Base-by-base conservation (phyloP, 2,797 vertebrate species). In the Percopsis omiscomaycus region DNA sequence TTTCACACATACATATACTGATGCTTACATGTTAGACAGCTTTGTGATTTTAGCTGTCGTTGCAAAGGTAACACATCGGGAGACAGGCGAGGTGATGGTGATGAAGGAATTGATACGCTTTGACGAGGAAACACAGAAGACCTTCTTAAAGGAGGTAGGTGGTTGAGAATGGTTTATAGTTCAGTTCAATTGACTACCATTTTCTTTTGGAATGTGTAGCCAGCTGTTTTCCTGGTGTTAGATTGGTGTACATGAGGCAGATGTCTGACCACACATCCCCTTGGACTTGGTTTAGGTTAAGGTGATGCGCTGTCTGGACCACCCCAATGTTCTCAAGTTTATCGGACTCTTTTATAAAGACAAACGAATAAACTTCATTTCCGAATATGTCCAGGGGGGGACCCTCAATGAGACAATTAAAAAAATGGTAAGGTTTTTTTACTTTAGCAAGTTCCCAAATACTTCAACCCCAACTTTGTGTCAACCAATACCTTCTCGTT, bases 1-100 rank as follows among this genome's bases (percentile, higher is more conserved):
- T 22, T 22, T 22, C 22, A 22, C 22, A 1, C 22, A 22, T 22
- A 22, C 22, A 22, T 22, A 22, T 22, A 22, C 22, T 22, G 22
- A 22, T 22, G 22, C 22, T 22, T 22, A 32, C 3, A 64, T 50
- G 53, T 51, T 58, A 57, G 74, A 45, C 6, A 49, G 15, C 5
- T 3, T 3, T 66, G 32, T 62, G 13, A 69, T 32, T 4, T 27
- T 32, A 70, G 3, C n/a, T 77, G 0, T 59, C 62, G 32, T 22
- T 69, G 10, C 80, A 16, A 74, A 91, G 98, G 96, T 99, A 66
- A 99, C 96, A 0, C 98, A 99, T 80, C 89, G 93, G 71, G 93
- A 95, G 82, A 99, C 97, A 0, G 97, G 97, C 0, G 98, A 99
- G 78, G 96, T 99, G 83, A 99, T 99, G 98, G 98, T 97, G 69